Evolutionary conservation across 1,140 invertebrate genomes (phyloP).

Genomic region (Micrasema minimum): DNA sequence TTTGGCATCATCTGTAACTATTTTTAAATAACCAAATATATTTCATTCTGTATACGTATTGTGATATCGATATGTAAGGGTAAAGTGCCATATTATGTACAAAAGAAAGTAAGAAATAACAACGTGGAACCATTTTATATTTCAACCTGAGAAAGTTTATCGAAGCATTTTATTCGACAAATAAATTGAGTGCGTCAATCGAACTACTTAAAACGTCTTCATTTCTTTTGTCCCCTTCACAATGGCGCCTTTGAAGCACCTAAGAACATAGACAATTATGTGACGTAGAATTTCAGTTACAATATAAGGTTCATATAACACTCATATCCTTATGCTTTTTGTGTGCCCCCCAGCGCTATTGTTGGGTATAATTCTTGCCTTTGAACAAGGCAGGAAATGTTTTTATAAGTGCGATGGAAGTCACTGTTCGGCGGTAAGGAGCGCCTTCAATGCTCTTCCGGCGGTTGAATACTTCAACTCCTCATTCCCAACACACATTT

Average conservation of each 20-base stretch:
- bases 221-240: slow-evolving; percentile 26
- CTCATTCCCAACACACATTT: background rate
- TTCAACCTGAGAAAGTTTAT: background rate
- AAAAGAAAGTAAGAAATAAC: too few relatives aligned
- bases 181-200: slow-evolving; percentile 11
- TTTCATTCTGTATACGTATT: too few relatives aligned
- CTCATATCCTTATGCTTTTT: slow-evolving; percentile 45
- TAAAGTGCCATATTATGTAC: too few relatives aligned
- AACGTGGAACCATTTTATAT: too few relatives aligned
- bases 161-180: slow-evolving; percentile 4
- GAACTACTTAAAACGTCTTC: slow-evolving; percentile 29
- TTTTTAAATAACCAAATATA: too few relatives aligned
- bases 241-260: slow-evolving; percentile 32
- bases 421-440: slow-evolving; percentile 29
- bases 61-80: too few relatives aligned
- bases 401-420: slow-evolving; percentile 41
- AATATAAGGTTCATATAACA: slow-evolving; percentile 41
- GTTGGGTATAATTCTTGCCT: slow-evolving; percentile 41
- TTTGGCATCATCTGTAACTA: too few relatives aligned
- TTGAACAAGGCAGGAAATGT: slow-evolving; percentile 40
- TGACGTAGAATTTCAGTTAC: slow-evolving; percentile 32
- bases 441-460: slow-evolving; percentile 40
- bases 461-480: slow-evolving; percentile 18
- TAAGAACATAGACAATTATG: slow-evolving; percentile 39
- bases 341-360: slow-evolving; percentile 26